Percentiles rank a stretch among this genome's conserved stretches.
phyloP scores from a whole-genome alignment of 1,140 invertebrate genomes.

The Cotesia typhae region DNA sequence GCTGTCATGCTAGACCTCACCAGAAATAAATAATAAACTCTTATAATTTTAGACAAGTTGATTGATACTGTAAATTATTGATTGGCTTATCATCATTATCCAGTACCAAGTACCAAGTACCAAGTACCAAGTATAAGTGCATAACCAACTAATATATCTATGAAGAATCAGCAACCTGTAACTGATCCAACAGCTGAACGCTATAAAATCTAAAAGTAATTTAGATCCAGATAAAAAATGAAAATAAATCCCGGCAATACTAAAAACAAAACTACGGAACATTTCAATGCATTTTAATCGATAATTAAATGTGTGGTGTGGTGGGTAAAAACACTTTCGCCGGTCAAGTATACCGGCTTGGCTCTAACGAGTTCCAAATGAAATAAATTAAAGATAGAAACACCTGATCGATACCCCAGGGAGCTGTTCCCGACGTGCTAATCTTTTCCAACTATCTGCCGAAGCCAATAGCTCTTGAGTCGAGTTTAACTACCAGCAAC shows the following conservation, averaged over 20 bases:
- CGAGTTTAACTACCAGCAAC: too few species aligned
- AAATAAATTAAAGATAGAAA: conserved; percentile 25
- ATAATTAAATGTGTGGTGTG: too few species aligned
- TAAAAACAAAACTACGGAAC: too few species aligned
- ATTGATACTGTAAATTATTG: not conserved
- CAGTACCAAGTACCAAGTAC: too few species aligned
- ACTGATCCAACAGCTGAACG: too few species aligned
- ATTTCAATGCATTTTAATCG: too few species aligned
- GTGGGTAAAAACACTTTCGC: conserved; percentile 17
- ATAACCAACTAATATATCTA: too few species aligned
- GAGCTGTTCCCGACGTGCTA: conserved; percentile 15
- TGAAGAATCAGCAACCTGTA: too few species aligned
- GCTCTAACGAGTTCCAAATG: conserved; percentile 13
- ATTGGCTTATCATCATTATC: not conserved
- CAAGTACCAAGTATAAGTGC: too few species aligned
- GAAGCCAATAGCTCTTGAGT: not conserved
- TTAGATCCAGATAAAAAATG: too few species aligned
- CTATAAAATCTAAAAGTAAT: too few species aligned
- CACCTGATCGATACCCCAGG: conserved; percentile 23
- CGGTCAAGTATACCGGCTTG: not conserved
- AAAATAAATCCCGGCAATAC: too few species aligned
- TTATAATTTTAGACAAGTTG: conserved; percentile 8
- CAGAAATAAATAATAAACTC: not conserved
- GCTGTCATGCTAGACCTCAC: not conserved
- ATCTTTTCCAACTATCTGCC: conserved; percentile 11